Evolutionary conservation across 2,888 invertebrate genomes (phyloP).

Genomic region (Mimumesa dahlbomi): DNA sequence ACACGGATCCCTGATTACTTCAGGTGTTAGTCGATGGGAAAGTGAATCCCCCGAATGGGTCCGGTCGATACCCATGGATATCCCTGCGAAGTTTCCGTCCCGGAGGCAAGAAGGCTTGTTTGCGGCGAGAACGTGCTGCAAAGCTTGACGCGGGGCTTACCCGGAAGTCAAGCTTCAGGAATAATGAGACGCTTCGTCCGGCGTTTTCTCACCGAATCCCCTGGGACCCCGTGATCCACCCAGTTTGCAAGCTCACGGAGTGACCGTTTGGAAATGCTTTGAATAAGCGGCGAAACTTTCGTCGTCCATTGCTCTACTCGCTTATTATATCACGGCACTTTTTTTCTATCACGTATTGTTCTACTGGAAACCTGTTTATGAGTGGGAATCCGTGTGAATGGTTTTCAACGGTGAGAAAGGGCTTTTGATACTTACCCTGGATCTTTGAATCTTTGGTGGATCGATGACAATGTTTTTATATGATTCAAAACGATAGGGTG

Average conservation of each 20-base stretch:
- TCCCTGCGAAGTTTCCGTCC: slow-evolving; percentile 47
- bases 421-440: no score
- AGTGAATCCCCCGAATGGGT: slow-evolving; percentile 23
- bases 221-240: slow-evolving; percentile 14
- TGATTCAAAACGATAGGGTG: no score
- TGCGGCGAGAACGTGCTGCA: slow-evolving; percentile 71
- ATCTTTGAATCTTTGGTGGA: no score
- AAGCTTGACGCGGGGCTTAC: slow-evolving; percentile 66
- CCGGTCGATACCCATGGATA: slow-evolving; percentile 50
- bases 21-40: slow-evolving; percentile 10
- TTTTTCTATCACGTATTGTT: no score
- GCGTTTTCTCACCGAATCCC: slow-evolving; percentile 25
- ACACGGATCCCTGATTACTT: slow-evolving; percentile 15
- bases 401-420: no score
- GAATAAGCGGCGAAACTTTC: slow-evolving; percentile 1
- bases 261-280: slow-evolving; percentile 19
- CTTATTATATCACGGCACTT: no score
- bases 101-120: slow-evolving; percentile 59
- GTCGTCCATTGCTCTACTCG: no score
- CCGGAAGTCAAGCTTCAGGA: slow-evolving; percentile 69
- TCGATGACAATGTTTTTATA: no score
- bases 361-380: no score
- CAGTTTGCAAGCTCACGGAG: slow-evolving; percentile 16
- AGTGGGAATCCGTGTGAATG: no score
- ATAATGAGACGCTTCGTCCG: slow-evolving; percentile 62